Conservation (phyloP, 2,113 vertebrate species). For the Saguinus imperator region DNA sequence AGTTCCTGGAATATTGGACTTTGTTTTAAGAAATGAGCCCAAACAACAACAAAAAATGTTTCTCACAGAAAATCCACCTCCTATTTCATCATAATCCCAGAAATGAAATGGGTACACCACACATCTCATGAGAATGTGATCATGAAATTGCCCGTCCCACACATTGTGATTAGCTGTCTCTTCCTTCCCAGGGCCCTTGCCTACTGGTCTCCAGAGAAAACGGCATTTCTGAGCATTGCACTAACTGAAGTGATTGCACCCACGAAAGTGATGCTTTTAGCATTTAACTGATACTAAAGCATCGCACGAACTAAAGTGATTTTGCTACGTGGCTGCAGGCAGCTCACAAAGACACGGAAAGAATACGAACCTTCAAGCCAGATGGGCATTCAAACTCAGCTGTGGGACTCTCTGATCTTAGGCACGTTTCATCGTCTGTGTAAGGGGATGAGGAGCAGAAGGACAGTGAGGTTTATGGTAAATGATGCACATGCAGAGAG, state of each 20-base stretch:
- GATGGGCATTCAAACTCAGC: background rate
- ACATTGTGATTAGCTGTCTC: rapidly evolving
- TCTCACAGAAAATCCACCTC: background rate
- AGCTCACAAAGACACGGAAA: background rate
- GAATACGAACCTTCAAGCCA: background rate
- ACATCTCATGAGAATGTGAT: background rate
- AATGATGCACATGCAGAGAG: rapidly evolving
- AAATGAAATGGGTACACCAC: background rate
- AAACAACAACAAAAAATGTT: background rate
- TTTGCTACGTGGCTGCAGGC: background rate
- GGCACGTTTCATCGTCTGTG: background rate
- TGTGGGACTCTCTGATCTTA: rapidly evolving
- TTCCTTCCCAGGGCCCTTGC: background rate
- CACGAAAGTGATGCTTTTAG: too few species aligned
- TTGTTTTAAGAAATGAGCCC: background rate
- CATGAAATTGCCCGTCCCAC: rapidly evolving
- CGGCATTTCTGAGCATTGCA: background rate
- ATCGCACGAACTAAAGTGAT: background rate
- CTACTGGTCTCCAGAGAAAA: background rate
- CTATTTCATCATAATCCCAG: background rate
- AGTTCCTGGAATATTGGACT: background rate
- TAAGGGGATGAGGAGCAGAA: too few species aligned
- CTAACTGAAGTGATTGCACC: background rate
- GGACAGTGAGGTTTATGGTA: too few species aligned
- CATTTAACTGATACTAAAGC: too few species aligned